phyloP scores from a whole-genome alignment of 2,113 vertebrate species.

The Embiotoca jacksoni region DNA sequence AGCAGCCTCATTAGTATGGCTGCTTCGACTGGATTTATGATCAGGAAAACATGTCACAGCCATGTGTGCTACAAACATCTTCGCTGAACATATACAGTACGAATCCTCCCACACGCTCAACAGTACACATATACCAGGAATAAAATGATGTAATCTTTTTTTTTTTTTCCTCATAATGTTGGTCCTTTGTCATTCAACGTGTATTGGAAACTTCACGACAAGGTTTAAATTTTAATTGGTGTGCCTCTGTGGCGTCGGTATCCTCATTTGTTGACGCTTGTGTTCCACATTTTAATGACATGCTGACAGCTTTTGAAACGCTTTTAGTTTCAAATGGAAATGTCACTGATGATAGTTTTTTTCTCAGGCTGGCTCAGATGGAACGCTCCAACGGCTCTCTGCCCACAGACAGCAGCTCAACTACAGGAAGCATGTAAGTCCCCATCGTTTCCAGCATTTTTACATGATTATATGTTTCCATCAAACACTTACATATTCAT shows the following conservation, averaged over 20 bases:
- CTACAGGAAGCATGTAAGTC: slow-evolving; percentile 98
- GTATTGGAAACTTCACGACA: background rate
- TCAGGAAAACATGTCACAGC: background rate
- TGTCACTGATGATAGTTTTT: slow-evolving; percentile 23
- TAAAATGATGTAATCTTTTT: background rate
- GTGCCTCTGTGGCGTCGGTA: slow-evolving; percentile 9
- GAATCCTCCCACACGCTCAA: background rate
- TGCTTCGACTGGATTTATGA: slow-evolving; percentile 21
- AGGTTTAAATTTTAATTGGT: slow-evolving; percentile 23
- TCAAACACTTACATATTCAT: background rate
- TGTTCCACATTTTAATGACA: slow-evolving; percentile 41
- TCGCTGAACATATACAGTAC: background rate
- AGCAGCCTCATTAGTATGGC: slow-evolving; percentile 53
- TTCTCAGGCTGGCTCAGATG: slow-evolving; percentile 94
- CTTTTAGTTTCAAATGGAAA: slow-evolving; percentile 4
- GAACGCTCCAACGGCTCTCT: slow-evolving; percentile 95
- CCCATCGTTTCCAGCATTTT: background rate
- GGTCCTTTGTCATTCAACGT: slow-evolving; percentile 3
- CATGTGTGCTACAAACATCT: background rate
- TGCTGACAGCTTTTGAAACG: slow-evolving; percentile 9
- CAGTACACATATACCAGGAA: background rate
- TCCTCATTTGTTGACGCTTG: background rate
- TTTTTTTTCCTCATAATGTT: background rate
- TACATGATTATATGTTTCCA: background rate
- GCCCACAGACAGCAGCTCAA: slow-evolving; percentile 96